phyloP scores from a whole-genome alignment of 2,888 invertebrate genomes.

The Dascillus cervinus region DNA sequence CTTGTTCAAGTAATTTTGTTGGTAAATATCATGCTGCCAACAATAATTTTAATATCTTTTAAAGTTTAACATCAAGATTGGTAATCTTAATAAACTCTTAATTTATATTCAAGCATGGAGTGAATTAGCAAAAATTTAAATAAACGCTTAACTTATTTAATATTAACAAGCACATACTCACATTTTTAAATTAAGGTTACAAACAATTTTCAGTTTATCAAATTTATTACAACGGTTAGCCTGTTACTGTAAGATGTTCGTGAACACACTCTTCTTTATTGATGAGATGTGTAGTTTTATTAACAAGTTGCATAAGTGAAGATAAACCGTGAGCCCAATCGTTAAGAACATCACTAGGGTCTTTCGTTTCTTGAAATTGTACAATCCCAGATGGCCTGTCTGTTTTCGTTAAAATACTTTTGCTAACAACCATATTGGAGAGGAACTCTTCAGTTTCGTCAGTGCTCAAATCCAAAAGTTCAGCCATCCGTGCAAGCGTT shows the following conservation, averaged over 20 bases:
- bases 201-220: too few relatives aligned
- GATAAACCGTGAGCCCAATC: conserved; percentile 91
- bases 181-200: too few relatives aligned
- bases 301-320: conserved; percentile 87
- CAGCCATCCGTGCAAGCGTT: conserved; percentile 83
- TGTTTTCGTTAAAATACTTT: conserved; percentile 89
- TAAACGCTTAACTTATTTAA: too few relatives aligned
- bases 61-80: too few relatives aligned
- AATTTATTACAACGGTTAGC: too few relatives aligned
- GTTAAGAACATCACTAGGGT: conserved; percentile 88
- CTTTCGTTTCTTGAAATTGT: conserved; percentile 81
- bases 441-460: conserved; percentile 92
- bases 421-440: conserved; percentile 85
- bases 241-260: conserved; percentile 40
- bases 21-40: too few relatives aligned
- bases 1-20: too few relatives aligned
- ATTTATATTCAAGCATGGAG: too few relatives aligned
- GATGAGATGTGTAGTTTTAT: conserved; percentile 94
- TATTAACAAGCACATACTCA: too few relatives aligned
- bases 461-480: conserved; percentile 79
- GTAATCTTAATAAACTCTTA: too few relatives aligned
- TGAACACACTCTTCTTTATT: conserved; percentile 90
- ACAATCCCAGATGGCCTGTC: conserved; percentile 93
- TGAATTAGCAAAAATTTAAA: too few relatives aligned
- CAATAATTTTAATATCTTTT: too few relatives aligned